Base-by-base conservation (phyloP, 2,113 vertebrate genomes). In the Poecile atricapillus region DNA sequence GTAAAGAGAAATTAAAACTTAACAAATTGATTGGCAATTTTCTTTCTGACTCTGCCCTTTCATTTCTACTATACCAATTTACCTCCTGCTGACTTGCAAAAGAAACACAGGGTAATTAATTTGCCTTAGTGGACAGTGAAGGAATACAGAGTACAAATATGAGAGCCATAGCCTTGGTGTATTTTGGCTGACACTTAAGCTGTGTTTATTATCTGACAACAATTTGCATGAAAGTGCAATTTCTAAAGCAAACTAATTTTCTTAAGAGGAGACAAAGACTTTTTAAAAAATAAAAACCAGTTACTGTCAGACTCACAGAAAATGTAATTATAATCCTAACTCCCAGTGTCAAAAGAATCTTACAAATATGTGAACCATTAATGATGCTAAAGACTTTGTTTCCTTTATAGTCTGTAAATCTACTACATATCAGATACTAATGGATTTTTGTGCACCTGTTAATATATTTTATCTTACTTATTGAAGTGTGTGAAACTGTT, bases 241-340 rank as follows among this genome's bases (percentile, higher is more conserved):
- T 96, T 95, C 88, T 91, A 89, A 93, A 96, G 94, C 69, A 96
- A 96, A 95, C 91, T 25, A 93, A 88, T 90, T 95, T 55, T 69
- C 83, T 55, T 62, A 83, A 81, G 46, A 81, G 35, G 27, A 92
- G 78, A 60, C 49, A 92, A 88, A 81, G 68, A 83, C 7, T 44
- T 89, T 90, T 41, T 65, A 90, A 88, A 24, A 70, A 76, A 50
- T 60, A 9, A 64, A 81, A 83, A 46, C 12, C 44, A 93, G 11
- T 39, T 39, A 39, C 39, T 39, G 39, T 39, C 39, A 39, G 39
- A 39, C 39, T 39, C 39, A 39, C 39, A 39, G 39, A 39, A 39
- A 39, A 39, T 12, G 4, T 39, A 39, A 39, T 39, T 39, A 39
- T 39, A 39, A 39, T 39, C 11, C 39, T 39, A 12, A 39, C 11